Evolutionary conservation across 2,888 invertebrate genomes (phyloP), one percentile per base, ranked within the genome.

Genomic region (Cryptophagus acutangulus): DNA sequence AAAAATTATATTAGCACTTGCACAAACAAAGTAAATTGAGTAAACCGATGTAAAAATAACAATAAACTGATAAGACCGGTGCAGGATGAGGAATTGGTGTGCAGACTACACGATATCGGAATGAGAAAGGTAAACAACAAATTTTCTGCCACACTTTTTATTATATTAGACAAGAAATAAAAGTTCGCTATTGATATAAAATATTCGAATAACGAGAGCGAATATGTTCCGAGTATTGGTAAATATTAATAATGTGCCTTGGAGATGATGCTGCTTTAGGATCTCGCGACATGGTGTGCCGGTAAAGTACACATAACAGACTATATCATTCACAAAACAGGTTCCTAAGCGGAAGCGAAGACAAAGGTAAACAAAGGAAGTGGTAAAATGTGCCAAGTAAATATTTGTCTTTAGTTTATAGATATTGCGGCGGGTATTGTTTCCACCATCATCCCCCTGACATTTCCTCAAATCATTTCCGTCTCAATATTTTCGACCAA

Each of bases 331-430:
- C 54, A 51, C 51, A 49, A 53, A 54, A 46, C 43, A 46, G 48
- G 38, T 47, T 52, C 47, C 48, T 13, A 39, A 45, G 45, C 45
- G 44, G 46, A 44, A 48, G 46, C n/a, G n/a, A n/a, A 48, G 51
- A 49, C 47, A 43, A 46, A 53, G 41, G 52, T 52, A 57, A 55
- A 57, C 55, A 57, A 49, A 48, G 51, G 46, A 54, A 50, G 49
- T 51, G 52, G 52, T 50, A 53, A 55, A 57, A 52, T 26, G 36
- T 35, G 35, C 10, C 29, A 43, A 39, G 41, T 36, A 41, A 41
- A 41, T 41, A 41, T 41, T 53, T 53, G 48, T 42, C 36, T 44
- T 45, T 42, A 38, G 51, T 51, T 50, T 48, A 48, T 50, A 43
- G 48, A 50, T 52, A 52, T 48, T 46, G 40, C 45, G 36, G 35